Percentiles rank a stretch among this genome's conserved stretches.
Conservation (phyloP, 2,797 vertebrate genomes). For the Leucoraja ocellata region DNA sequence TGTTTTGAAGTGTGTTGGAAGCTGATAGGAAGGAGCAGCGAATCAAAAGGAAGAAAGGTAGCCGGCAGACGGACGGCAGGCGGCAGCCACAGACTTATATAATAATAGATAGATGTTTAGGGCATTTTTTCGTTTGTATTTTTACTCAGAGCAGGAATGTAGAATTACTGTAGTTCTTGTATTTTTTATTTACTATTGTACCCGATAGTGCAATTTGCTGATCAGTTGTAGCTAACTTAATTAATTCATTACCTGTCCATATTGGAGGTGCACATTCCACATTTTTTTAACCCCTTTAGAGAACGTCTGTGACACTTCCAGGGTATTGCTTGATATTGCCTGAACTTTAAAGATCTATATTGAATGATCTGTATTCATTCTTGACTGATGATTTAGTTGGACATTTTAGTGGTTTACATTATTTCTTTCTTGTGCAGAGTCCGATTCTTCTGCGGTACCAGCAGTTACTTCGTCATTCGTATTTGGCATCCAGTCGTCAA, state of each 20-base stretch:
- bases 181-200: too few relatives aligned
- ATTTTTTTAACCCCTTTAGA: neutral
- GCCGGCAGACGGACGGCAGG: too few relatives aligned
- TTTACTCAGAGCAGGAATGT: too few relatives aligned
- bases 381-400: neutral
- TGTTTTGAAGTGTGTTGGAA: too few relatives aligned
- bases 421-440: conserved; percentile 50
- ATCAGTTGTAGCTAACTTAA: too few relatives aligned
- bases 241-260: neutral
- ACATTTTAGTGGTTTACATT: neutral
- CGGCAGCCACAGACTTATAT: too few relatives aligned
- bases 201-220: too few relatives aligned
- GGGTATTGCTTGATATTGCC: neutral
- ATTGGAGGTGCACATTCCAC: neutral
- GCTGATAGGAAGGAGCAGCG: too few relatives aligned
- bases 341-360: neutral
- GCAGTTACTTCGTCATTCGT: conserved; percentile 56
- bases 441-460: conserved; percentile 55
- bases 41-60: too few relatives aligned
- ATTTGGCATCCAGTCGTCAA: conserved; percentile 58
- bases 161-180: too few relatives aligned
- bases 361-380: neutral
- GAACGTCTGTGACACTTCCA: neutral
- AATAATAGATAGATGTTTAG: too few relatives aligned
- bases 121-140: too few relatives aligned